Percentiles rank a stretch among this genome's conserved stretches.
Conservation (phyloP, 2,113 vertebrate genomes). For the Paraplagusia blochii region DNA sequence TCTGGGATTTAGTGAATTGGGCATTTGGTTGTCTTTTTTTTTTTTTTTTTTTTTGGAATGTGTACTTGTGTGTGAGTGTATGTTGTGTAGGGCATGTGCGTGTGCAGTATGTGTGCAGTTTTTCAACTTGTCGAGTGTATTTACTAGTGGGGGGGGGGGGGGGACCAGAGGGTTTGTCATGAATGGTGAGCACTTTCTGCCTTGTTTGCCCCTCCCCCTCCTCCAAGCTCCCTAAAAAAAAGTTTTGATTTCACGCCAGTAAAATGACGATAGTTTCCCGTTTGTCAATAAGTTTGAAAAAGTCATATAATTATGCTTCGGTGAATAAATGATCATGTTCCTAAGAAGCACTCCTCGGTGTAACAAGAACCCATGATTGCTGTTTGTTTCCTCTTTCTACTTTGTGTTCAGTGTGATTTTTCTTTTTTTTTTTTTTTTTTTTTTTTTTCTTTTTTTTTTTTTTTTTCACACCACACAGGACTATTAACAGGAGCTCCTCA, state of each 20-base stretch:
- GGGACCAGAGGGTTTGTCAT: slow-evolving; percentile 55
- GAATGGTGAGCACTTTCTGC: slow-evolving; percentile 60
- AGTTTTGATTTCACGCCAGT: slow-evolving; percentile 55
- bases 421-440: not conserved
- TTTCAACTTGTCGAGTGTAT: slow-evolving; percentile 50
- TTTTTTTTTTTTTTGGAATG: slow-evolving; percentile 46
- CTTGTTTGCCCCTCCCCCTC: slow-evolving; percentile 59
- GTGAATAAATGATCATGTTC: slow-evolving; percentile 50
- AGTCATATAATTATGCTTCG: slow-evolving; percentile 49
- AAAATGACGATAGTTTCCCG: slow-evolving; percentile 60
- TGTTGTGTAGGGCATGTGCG: slow-evolving; percentile 39
- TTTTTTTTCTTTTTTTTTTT: too few species aligned
- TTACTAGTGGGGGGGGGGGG: slow-evolving; percentile 48
- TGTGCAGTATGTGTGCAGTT: slow-evolving; percentile 34
- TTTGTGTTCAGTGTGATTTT: not conserved
- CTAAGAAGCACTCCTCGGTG: slow-evolving; percentile 70
- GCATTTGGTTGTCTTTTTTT: too few species aligned
- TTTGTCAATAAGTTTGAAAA: too few species aligned
- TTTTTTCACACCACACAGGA: slow-evolving; percentile 39
- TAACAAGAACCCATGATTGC: slow-evolving; percentile 38
- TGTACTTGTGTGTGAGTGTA: slow-evolving; percentile 38
- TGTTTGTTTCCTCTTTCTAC: slow-evolving; percentile 10
- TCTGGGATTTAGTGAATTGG: slow-evolving; percentile 68
- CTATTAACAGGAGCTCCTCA: slow-evolving; percentile 37
- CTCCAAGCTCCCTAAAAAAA: too few species aligned